Percentiles rank a stretch among this genome's conserved stretches.
These are phyloP conservation scores for Notiomystis cincta DNA, from an alignment of 2,113 vertebrate genomes.

Conservation along the genomic window DNA sequence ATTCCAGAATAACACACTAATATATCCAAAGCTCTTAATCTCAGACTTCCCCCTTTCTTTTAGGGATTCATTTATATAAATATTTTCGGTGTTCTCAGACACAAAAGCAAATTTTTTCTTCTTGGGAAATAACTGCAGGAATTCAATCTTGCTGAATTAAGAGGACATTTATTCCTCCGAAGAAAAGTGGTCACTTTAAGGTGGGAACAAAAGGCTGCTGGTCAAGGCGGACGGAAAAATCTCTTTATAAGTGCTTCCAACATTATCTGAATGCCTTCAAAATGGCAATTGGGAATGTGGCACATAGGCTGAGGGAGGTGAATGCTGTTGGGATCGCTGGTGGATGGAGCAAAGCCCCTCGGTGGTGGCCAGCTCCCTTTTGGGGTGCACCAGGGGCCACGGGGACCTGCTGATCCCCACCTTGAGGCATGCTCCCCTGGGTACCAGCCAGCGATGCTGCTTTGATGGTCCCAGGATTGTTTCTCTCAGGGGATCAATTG, in stretches of 20 bases:
- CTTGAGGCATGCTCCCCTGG: background rate
- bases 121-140: background rate
- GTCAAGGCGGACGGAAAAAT: background rate
- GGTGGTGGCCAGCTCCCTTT: rapidly evolving
- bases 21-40: background rate
- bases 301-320: background rate
- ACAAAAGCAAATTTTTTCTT: background rate
- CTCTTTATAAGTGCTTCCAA: background rate
- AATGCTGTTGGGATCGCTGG: rapidly evolving
- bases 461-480: background rate
- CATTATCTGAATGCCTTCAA: background rate
- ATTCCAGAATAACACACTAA: background rate
- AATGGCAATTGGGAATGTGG: background rate
- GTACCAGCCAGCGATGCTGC: background rate
- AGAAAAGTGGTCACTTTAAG: background rate
- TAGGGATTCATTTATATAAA: background rate
- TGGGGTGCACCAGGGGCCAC: background rate
- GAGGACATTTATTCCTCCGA: background rate
- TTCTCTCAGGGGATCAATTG: background rate
- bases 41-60: background rate
- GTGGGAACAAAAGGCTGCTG: background rate
- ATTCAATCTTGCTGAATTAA: background rate
- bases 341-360: rapidly evolving
- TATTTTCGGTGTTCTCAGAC: background rate
- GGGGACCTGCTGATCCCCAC: rapidly evolving